Evolutionary conservation across 2,888 invertebrate species (phyloP), one percentile per base, ranked within the genome.

Genomic region (Thereva nobilitata): DNA sequence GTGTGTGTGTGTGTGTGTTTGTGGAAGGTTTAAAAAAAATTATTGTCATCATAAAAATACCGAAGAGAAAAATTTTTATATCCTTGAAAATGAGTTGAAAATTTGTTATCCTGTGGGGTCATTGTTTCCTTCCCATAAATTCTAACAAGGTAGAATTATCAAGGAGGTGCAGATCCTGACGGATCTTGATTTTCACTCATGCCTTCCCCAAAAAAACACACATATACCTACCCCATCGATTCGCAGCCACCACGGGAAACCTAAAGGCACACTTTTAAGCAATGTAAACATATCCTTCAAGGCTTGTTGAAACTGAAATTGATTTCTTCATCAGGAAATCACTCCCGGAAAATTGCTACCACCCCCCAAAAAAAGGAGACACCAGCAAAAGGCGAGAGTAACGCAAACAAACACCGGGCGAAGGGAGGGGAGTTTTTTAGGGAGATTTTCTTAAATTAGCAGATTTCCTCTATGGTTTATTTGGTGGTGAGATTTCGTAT

Each of bases 231-330:
- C n/a, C 41, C 38, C 7, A 9, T 57, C 9, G 42, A 37, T 47
- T 34, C 12, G 35, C 38, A 12, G 23, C 38, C 37, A 9, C 38
- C 10, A 37, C 37, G 57, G 47, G 12, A 23, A 23, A 23, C 23
- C 23, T 23, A 23, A 23, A 23, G 23, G 23, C 23, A 23, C 23
- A 23, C 23, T 23, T 23, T 23, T 23, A 23, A 23, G 23, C 23
- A 23, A 23, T 23, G 35, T 37, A 47, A 57, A 45, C 47, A 45
- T 47, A 57, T 37, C 57, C 47, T 57, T 34, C 47, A 35, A 47
- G 56, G 23, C 47, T 59, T 59, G 45, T 59, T 59, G 12, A 47
- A 59, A 44, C 45, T 23, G 37, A 47, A 59, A 59, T 59, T 47
- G 47, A 59, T 34, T 37, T 47, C 37, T 59, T 59, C 37, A 45